Evolutionary conservation across 1,140 invertebrate genomes (phyloP).

Genomic region (Apocrypta bakeri): DNA sequence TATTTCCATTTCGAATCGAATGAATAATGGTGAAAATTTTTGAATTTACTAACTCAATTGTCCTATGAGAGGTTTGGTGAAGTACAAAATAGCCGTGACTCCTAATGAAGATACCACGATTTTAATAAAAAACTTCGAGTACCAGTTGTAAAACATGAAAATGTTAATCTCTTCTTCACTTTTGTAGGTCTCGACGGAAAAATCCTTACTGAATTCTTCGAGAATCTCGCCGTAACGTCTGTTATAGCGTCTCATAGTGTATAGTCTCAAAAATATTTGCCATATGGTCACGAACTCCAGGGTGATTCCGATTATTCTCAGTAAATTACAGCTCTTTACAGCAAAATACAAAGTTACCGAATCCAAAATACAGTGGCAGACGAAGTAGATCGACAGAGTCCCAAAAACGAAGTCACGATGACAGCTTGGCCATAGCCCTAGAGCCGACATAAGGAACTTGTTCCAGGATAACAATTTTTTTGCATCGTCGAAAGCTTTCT

Average conservation of each 20-base stretch:
- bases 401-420: slow-evolving; percentile 51
- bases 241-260: slow-evolving; percentile 55
- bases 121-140: slow-evolving; percentile 52
- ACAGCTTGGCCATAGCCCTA: slow-evolving; percentile 56
- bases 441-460: slow-evolving; percentile 51
- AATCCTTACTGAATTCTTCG: slow-evolving; percentile 52
- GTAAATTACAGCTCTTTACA: slow-evolving; percentile 49
- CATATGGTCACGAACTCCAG: slow-evolving; percentile 56
- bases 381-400: slow-evolving; percentile 48
- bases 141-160: slow-evolving; percentile 51
- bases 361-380: slow-evolving; percentile 47
- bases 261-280: slow-evolving; percentile 54
- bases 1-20: not conserved
- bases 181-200: slow-evolving; percentile 50
- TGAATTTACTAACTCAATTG: slow-evolving; percentile 52
- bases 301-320: slow-evolving; percentile 51
- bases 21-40: not conserved
- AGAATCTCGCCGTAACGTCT: slow-evolving; percentile 55
- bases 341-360: slow-evolving; percentile 51
- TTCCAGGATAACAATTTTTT: slow-evolving; percentile 56
- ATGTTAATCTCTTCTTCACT: slow-evolving; percentile 49
- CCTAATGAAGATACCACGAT: slow-evolving; percentile 51
- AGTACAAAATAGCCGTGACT: slow-evolving; percentile 54
- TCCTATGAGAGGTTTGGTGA: slow-evolving; percentile 53
- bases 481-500: slow-evolving; percentile 49